phyloP scores from a whole-genome alignment of 2,797 vertebrate species.

The Cottoperca gobio region DNA sequence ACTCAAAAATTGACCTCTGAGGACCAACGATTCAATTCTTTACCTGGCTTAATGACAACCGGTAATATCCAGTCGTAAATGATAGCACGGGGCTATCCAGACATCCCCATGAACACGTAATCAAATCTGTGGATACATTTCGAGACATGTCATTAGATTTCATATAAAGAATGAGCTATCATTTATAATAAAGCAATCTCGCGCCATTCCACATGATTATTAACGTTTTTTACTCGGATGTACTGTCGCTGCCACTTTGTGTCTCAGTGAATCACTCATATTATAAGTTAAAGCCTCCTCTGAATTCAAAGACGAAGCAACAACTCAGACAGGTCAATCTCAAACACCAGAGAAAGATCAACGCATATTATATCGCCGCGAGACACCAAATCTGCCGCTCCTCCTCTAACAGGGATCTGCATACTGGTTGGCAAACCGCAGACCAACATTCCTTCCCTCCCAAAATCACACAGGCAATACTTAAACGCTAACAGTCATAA shows the following conservation, averaged over 20 bases:
- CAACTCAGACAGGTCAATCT: constrained; percentile 20
- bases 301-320: constrained; percentile 7
- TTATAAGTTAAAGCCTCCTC: constrained; percentile 11
- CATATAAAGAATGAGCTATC: constrained; percentile 52
- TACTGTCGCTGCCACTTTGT: constrained; percentile 30
- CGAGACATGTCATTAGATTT: constrained; percentile 68
- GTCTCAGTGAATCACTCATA: constrained; percentile 17
- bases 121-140: constrained; percentile 63
- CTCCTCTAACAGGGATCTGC: constrained; percentile 4
- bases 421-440: neutral
- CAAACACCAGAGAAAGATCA: constrained; percentile 25
- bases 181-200: constrained; percentile 31
- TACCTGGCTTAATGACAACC: constrained; percentile 66
- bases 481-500: constrained; percentile 27
- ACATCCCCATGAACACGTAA: constrained; percentile 55
- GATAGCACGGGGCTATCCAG: constrained; percentile 56
- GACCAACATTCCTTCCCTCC: neutral
- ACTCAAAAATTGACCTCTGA: constrained; percentile 64
- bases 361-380: constrained; percentile 11
- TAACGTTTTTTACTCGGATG: constrained; percentile 11
- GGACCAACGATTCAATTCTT: constrained; percentile 50
- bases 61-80: constrained; percentile 74
- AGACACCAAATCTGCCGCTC: constrained; percentile 24
- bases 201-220: constrained; percentile 22
- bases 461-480: neutral